Percentiles rank a stretch among this genome's conserved stretches.
These are phyloP conservation scores for Loriculus beryllinus DNA, from an alignment of 2,797 vertebrate genomes.

Conservation along the genomic window DNA sequence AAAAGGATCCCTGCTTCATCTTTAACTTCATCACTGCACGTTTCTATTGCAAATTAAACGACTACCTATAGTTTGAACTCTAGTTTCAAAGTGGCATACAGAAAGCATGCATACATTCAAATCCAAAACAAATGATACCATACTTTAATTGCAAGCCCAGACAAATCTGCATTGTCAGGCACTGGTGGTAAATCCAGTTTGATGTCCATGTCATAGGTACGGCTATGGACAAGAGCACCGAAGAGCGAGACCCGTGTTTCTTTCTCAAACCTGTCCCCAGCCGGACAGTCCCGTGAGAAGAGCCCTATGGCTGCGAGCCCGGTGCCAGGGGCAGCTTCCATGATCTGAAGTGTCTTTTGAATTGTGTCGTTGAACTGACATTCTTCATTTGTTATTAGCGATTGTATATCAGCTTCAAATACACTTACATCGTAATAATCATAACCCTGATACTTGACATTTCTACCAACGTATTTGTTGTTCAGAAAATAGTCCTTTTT, in stretches of 20 bases:
- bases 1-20: neutral
- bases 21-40: neutral
- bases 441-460: constrained; percentile 73
- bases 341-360: constrained; percentile 80
- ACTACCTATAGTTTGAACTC: neutral
- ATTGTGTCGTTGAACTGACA: constrained; percentile 60
- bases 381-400: constrained; percentile 68
- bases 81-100: neutral
- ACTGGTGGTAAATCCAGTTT: constrained; percentile 90
- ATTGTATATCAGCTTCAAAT: constrained; percentile 72
- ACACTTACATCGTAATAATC: constrained; percentile 72
- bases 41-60: neutral
- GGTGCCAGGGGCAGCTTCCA: constrained; percentile 85
- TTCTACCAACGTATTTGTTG: constrained; percentile 72
- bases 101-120: neutral
- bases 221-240: constrained; percentile 91
- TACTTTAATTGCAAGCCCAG: constrained; percentile 91
- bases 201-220: constrained; percentile 89
- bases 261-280: constrained; percentile 86
- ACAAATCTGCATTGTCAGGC: constrained; percentile 90
- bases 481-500: constrained; percentile 75
- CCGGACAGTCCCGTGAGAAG: constrained; percentile 74
- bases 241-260: constrained; percentile 90
- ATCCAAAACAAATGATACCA: neutral
- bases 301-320: constrained; percentile 78